phyloP scores from a whole-genome alignment of 1,140 invertebrate genomes.

The Zaprionus kolodkinae region DNA sequence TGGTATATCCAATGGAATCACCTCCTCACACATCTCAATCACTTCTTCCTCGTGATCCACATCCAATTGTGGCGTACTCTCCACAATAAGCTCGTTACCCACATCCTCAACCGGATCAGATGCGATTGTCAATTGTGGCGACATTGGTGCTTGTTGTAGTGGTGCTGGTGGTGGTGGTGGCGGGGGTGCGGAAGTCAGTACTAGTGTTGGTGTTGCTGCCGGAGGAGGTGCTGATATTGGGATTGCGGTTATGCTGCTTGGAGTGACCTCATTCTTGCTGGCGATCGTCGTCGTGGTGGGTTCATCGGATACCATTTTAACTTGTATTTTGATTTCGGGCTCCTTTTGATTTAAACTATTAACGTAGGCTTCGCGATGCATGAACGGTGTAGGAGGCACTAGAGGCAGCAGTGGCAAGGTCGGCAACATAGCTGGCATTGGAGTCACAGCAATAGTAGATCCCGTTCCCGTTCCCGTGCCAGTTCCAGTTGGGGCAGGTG shows the following conservation, averaged over 20 bases:
- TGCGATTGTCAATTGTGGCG: background rate
- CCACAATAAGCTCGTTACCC: conserved; percentile 59
- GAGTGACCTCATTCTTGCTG: conserved; percentile 46
- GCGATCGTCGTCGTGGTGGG: conserved; percentile 33
- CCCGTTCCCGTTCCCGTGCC: background rate
- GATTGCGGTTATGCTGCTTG: background rate
- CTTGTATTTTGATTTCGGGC: conserved; percentile 82
- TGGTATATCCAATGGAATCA: conserved; percentile 58
- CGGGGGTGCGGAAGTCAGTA: conserved; percentile 19
- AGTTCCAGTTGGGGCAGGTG: too few species aligned
- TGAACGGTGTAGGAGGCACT: conserved; percentile 76
- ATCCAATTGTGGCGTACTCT: conserved; percentile 69
- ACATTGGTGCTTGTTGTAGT: background rate
- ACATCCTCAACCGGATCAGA: conserved; percentile 61
- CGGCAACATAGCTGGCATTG: conserved; percentile 34
- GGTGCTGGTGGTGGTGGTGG: conserved; percentile 16
- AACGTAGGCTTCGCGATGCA: conserved; percentile 64
- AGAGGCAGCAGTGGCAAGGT: conserved; percentile 63
- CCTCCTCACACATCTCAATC: conserved; percentile 57
- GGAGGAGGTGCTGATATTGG: conserved; percentile 7
- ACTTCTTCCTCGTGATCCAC: conserved; percentile 82
- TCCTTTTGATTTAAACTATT: conserved; percentile 79
- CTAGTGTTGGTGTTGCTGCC: conserved; percentile 29
- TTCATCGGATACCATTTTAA: conserved; percentile 79
- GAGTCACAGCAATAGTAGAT: conserved; percentile 9